Conservation (phyloP, 2,113 vertebrate genomes). For the Alethe diademata region DNA sequence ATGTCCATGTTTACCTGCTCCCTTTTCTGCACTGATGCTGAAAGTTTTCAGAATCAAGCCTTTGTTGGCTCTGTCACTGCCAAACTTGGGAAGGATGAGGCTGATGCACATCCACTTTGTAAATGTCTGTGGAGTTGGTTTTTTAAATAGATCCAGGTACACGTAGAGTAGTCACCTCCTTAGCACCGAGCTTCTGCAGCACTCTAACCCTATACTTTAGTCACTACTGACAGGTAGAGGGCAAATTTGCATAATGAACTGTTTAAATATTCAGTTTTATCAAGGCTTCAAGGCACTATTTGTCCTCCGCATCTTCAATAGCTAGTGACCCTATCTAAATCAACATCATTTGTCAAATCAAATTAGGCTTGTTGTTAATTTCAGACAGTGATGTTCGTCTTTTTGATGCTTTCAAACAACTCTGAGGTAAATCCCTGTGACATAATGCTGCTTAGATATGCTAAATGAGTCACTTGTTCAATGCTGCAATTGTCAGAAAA, state of each 20-base stretch:
- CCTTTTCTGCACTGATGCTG: not conserved
- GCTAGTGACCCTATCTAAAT: conserved; percentile 82
- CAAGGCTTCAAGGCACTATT: conserved; percentile 80
- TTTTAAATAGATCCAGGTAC: conserved; percentile 14
- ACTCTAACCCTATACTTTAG: conserved; percentile 53
- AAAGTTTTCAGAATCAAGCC: conserved; percentile 6
- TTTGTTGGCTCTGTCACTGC: conserved; percentile 24
- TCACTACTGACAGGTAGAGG: conserved; percentile 78
- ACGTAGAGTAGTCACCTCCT: not conserved
- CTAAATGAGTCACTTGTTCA: conserved; percentile 86
- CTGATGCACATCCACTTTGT: not conserved
- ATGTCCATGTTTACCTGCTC: not conserved
- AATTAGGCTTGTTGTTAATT: conserved; percentile 84
- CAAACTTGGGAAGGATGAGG: not conserved
- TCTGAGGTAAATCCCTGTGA: conserved; percentile 79
- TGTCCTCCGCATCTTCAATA: conserved; percentile 73
- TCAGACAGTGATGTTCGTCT: conserved; percentile 84
- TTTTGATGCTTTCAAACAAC: conserved; percentile 77
- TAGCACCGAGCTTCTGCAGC: conserved; percentile 14
- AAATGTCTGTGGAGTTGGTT: conserved; percentile 25
- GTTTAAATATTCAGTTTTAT: conserved; percentile 79
- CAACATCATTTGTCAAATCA: conserved; percentile 87
- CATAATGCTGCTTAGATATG: conserved; percentile 81
- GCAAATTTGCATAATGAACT: conserved; percentile 85
- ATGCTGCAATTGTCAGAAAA: conserved; percentile 88